Evolutionary conservation across 2,888 invertebrate genomes (phyloP), one percentile per base, ranked within the genome.

Genomic region (Philaethria dido): DNA sequence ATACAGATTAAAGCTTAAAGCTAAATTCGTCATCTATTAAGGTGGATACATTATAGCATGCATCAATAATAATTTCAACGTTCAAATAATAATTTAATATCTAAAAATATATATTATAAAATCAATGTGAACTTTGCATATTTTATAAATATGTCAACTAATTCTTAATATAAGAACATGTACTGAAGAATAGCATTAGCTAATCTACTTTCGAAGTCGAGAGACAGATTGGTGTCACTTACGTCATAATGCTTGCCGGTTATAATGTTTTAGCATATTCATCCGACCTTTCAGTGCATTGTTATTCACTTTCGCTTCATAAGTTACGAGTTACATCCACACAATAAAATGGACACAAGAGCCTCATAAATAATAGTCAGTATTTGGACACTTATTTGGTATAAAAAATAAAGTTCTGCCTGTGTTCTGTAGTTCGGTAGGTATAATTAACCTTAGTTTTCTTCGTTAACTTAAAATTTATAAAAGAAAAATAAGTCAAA

Each of bases 221-320:
- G 39, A 68, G 63, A 67, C 60, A 63, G 63, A 73, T 71, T 68
- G 68, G 64, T 72, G 73, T 73, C 72, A 55, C 61, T 74, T 75
- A 72, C 75, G 69, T 75, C 74, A 74, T 68, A 55, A 52, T 65
- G 67, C 69, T 61, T 62, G 62, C 69, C 72, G 63, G 72, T 68
- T 72, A 66, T 71, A 69, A 64, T 64, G 57, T 69, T 68, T 72
- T 69, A 69, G 69, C 69, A 69, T 68, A 69, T 67, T 72, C 70
- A 69, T 70, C 72, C 69, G 70, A 75, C 73, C 73, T 74, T 74
- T 74, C 52, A 65, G 59, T 45, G 61, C 59, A 64, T 71, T 66
- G 69, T 69, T 61, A 62, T 70, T 59, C 59, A 70, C 73, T 73
- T 73, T 73, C 70, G 66, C 65, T 67, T 68, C 18, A 55, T 33